Evolutionary conservation across 2,113 vertebrate species (phyloP), one percentile per base, ranked within the genome.

Genomic region (Numenius arquata): DNA sequence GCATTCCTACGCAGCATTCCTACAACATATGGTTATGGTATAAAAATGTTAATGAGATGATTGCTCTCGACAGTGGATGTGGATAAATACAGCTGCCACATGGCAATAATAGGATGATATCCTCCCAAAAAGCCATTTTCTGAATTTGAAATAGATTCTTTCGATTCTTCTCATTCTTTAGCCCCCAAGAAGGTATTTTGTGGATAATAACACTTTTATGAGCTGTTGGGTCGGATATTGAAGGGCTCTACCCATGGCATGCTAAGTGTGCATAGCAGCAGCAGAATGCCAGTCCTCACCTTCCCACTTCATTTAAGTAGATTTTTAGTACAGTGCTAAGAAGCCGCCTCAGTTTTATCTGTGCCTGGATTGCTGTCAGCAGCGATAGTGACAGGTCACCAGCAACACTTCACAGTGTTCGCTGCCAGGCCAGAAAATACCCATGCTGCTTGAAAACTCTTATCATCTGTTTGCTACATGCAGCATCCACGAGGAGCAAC

Each of bases 91-190:
- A 93, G 45, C 53, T 88, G 47, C n/a, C 85, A 72, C n/a, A 20
- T 36, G 30, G 38, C 76, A 95, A 50, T 79, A 75, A 85, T 19
- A 67, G 36, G 48, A 91, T 41, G 21, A 74, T 77, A 88, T 79
- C 30, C 41, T 88, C 78, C 56, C 17, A 2, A 87, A 89, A 88
- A 59, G 18, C 12, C 47, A 41, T 52, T 63, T 89, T 93, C 80
- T 27, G 2, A 78, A 78, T 83, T 88, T 78, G 29, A 90, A 89
- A 77, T 79, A 76, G 47, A 30, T 96, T 76, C 45, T 77, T 90
- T 75, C 70, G n/a, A 76, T 96, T 97, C 34, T 93, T 98, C 62
- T 96, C 59, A 65, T 95, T 95, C 77, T 96, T 83, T 62, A 80
- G 68, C 83, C n/a, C 63, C 77, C 76, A 85, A 76, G 73, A 91